phyloP scores from a whole-genome alignment of 2,888 invertebrate genomes.

The Drosophila basisetae region DNA sequence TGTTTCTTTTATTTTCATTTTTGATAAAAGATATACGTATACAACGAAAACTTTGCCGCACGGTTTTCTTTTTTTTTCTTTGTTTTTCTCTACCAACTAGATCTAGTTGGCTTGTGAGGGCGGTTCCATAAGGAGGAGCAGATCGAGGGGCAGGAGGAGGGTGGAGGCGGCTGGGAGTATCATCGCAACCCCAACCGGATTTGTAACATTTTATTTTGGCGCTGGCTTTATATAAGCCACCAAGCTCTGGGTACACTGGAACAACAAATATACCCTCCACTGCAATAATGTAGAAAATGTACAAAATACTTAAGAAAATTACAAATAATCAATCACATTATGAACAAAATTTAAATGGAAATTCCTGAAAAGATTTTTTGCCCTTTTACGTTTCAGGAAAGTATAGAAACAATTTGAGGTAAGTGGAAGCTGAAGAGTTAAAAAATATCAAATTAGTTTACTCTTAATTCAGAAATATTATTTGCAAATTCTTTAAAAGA shows the following conservation, averaged over 20 bases:
- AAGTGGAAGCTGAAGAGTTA: neutral
- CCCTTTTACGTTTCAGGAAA: neutral
- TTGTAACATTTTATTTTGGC: constrained; percentile 57
- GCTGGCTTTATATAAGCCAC: constrained; percentile 54
- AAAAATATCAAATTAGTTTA: neutral
- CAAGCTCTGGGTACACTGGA: constrained; percentile 17
- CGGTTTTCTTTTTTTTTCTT: constrained; percentile 29
- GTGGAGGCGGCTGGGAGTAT: neutral
- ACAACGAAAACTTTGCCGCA: constrained; percentile 40
- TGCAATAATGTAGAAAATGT: neutral
- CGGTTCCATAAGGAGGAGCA: neutral
- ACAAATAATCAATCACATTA: neutral
- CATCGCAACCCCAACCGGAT: constrained; percentile 61
- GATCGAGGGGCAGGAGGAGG: neutral
- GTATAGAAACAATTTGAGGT: neutral
- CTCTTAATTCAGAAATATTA: neutral
- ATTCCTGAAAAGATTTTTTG: neutral
- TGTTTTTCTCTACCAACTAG: constrained; percentile 7
- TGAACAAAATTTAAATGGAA: neutral
- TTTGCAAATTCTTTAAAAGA: neutral
- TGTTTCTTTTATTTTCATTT: neutral
- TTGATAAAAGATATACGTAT: constrained; percentile 9
- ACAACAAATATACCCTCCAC: neutral
- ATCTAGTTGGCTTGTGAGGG: constrained; percentile 3
- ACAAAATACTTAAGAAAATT: neutral